Evolutionary conservation across 2,888 invertebrate species (phyloP), one percentile per base, ranked within the genome.

Genomic region (Charanyca ferruginea): DNA sequence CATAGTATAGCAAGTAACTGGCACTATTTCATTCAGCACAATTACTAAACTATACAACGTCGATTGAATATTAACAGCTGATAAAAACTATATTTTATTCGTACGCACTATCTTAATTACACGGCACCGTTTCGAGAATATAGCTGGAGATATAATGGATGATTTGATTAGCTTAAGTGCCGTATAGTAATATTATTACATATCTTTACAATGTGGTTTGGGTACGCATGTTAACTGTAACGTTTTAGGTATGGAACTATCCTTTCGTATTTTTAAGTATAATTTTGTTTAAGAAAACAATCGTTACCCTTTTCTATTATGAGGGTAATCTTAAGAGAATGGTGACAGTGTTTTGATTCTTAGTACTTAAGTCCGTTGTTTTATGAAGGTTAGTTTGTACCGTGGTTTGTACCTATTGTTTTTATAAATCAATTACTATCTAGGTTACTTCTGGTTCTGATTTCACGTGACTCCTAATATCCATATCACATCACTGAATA

Each of bases 41-140:
- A 51, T 45, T 47, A 65, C 28, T 53, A 32, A 58, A 48, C 42
- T 57, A 38, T 53, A 35, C 23, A 44, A 60, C 65, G 65, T 44
- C 59, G 59, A 72, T 78, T 57, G 73, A 78, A 78, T 74, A 74
- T 73, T 72, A 73, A 64, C 55, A 44, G 60, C 59, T 58, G 62
- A 77, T 71, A 71, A 77, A 61, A 73, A 73, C 65, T 23, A 61
- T 65, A 65, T 74, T 78, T 78, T 53, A 64, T 65, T 49, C 48
- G 41, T 52, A 25, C 22, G 51, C 32, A 61, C 57, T 73, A 74
- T 78, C 73, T 73, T 57, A 78, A 78, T 74, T 65, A 48, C 48
- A 4, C 47, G 42, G 32, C 66, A 20, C 28, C 38, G 44, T 48
- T 64, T 42, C 32, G 66, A 45, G 65, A 44, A 44, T 41, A 54